Base-by-base conservation (phyloP, 30 jellyfish, hydroid and myxozoan species). In the Hydractinia symbiolongicarpus region DNA sequence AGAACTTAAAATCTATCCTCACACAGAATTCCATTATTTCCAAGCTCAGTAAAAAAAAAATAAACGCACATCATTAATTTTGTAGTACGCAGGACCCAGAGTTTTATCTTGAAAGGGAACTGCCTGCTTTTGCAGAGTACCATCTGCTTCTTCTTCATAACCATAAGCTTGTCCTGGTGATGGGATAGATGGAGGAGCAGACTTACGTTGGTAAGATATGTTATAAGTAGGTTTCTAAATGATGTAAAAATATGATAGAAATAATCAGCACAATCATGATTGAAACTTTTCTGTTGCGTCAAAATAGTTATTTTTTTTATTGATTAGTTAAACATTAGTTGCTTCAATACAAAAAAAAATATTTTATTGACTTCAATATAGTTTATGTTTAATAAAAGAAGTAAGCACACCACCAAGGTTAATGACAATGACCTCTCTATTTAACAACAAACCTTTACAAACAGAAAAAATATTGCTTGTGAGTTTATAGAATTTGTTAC, bases 101-200 rank as follows among this genome's bases (percentile, higher is more conserved):
- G 97, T 80, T 16, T 66, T 57, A 84, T 90, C 97, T 70, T 81
- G 79, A 11, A 17, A 75, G 0, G 95, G 93, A 7, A 66, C 82
- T 81, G 77, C 75, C 69, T 90, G 95, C 64, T 81, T 90, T 61
- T 81, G 79, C 61, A 90, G 83, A 0, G 86, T 68, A 7, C 97
- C 97, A 81, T 81, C 89, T 4, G 53, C 81, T 49, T 81, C 87
- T 78, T 89, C 95, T 49, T 90, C 95, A 52, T 57, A 90, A 14
- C 97, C 97, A 77, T 90, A 84, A 5, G 97, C 97, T 70, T 90
- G 97, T 8, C 97, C 97, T 7, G 97, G 97, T 21, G 95, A 85
- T n/a, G 97, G 97, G 1, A 90, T 90, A 55, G 95, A 83, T 52
- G 97, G 97, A 5, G 97, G 94, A 53, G 79, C 97, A 14, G 89